Evolutionary conservation across 2,888 invertebrate species (phyloP), one percentile per base, ranked within the genome.

Genomic region (Xestoiulus laeticollis): DNA sequence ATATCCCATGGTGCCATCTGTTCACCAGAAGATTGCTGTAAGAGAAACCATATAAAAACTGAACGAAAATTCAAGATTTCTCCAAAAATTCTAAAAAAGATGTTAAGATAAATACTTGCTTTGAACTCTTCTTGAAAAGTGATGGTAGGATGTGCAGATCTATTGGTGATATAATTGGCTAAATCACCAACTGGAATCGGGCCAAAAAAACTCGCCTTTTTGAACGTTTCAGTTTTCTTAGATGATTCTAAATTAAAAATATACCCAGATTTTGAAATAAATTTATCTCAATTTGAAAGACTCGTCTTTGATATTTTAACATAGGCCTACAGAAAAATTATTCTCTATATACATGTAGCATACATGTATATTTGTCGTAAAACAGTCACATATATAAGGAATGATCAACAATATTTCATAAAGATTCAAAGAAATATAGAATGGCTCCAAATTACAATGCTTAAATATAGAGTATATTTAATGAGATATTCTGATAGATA

Each of bases 141-240:
- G 30, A 30, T 59, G 30, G 30, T 32, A 1, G 87, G 87, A 87
- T 87, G 53, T 4, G 87, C 32, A 10, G 32, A 2, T 12, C 87
- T 16, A 8, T 19, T 32, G 30, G 33, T 16, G 22, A 87, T 87
- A 38, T 87, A 87, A 14, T 30, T 68, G 16, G 87, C 87, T 14
- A 87, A 22, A 0, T 87, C 87, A 8, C 30, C 59, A 19, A 87
- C 68, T 1, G 32, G 53, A 68, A 87, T 87, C 32, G 87, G 87
- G 19, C 87, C 87, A 22, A 87, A 87, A 68, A 87, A 87, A 59
- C 59, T 87, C 16, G 59, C 30, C 16, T 87, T 87, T 68, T 87
- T 87, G 26, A 85, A 85, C 1, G 85, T 85, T 44, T 85, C 85
- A 16, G 22, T n/a, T 19, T 48, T 85, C 16, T 84, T 33, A 32